These are phyloP conservation scores for Forbesichthys agassizii DNA, from an alignment of 2,113 vertebrate species.

Conservation along the genomic window DNA sequence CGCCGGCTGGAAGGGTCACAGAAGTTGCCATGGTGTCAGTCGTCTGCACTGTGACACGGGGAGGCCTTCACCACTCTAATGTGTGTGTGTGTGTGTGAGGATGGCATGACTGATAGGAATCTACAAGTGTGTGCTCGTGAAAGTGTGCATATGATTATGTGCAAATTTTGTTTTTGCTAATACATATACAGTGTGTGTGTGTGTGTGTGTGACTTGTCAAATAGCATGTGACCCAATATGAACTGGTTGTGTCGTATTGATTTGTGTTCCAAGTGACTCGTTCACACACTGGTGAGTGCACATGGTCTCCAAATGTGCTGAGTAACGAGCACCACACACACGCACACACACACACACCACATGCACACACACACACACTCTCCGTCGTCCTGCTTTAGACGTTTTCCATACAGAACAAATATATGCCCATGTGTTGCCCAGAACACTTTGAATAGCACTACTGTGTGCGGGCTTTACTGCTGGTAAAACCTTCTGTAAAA, in stretches of 20 bases:
- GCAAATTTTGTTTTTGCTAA: too few relatives aligned
- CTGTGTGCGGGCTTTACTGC: constrained; percentile 61
- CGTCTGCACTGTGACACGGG: constrained; percentile 36
- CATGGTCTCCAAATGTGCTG: constrained; percentile 60
- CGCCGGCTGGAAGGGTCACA: constrained; percentile 68
- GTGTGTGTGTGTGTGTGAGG: not conserved
- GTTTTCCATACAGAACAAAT: constrained; percentile 56
- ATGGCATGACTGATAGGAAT: not conserved
- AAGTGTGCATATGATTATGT: not conserved
- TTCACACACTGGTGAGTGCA: constrained; percentile 51
- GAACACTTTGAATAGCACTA: constrained; percentile 38
- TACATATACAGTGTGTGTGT: not conserved
- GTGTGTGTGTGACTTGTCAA: not conserved
- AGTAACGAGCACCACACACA: constrained; percentile 28
- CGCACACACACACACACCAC: not conserved
- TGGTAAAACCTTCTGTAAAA: constrained; percentile 65
- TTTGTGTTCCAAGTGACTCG: constrained; percentile 13
- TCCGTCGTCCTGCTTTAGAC: constrained; percentile 49
- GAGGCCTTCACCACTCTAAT: constrained; percentile 27
- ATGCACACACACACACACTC: not conserved
- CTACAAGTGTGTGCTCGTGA: not conserved
- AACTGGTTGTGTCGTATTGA: constrained; percentile 24
- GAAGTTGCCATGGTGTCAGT: constrained; percentile 69
- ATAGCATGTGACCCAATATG: not conserved
- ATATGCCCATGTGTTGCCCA: constrained; percentile 56